Evolutionary conservation across 1,140 invertebrate genomes (phyloP).

Genomic region (Helicoverpa zea): DNA sequence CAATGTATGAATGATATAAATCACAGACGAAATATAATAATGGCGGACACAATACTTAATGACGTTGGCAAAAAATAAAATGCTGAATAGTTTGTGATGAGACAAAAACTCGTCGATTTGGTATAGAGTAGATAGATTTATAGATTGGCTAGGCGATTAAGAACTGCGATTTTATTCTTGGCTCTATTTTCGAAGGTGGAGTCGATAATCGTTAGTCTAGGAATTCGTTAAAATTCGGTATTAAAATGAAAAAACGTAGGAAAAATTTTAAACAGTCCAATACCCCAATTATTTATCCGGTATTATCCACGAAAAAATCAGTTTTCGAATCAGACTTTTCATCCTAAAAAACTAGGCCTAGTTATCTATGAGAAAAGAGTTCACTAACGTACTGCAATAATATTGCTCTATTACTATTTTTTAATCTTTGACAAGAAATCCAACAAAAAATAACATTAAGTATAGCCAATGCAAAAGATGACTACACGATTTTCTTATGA

Average conservation of each 20-base stretch:
- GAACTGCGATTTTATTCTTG: background rate
- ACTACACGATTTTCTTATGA: constrained; percentile 10
- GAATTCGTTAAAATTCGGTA: no score
- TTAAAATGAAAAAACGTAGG: no score
- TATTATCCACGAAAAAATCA: no score
- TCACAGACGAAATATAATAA: constrained; percentile 38
- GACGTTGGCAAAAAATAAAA: constrained; percentile 29
- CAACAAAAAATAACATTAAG: constrained; percentile 35
- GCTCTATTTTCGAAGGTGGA: no score
- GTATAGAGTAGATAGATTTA: background rate
- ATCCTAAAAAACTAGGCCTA: no score
- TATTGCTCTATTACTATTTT: background rate
- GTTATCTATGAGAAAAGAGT: no score
- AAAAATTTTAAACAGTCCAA: no score
- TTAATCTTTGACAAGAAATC: constrained; percentile 5
- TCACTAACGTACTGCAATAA: background rate
- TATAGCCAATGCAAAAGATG: constrained; percentile 15
- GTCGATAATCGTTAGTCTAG: no score
- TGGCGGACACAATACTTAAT: constrained; percentile 36
- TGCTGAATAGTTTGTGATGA: constrained; percentile 1
- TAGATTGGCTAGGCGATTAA: background rate
- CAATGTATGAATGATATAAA: constrained; percentile 41
- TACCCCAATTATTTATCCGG: no score
- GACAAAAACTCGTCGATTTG: constrained; percentile 9
- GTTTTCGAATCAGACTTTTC: no score